A percentile compares a stretch with the other conserved stretches of the same genome.
phyloP scores from a whole-genome alignment of 2,797 vertebrate genomes.

The Lepus townsendii region DNA sequence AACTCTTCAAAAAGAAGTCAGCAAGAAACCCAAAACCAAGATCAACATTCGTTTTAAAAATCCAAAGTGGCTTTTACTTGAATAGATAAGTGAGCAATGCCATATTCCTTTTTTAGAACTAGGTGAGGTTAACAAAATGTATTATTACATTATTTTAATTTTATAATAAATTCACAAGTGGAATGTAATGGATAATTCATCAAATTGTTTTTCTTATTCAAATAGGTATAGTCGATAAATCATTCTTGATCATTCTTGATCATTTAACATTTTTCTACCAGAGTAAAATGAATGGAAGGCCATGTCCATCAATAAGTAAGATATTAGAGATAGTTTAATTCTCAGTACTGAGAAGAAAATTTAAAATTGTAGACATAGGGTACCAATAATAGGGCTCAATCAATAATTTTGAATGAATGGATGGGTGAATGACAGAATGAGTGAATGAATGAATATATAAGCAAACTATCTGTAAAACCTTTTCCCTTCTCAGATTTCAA shows the following conservation, averaged over 20 bases:
- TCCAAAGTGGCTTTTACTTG: conserved; percentile 48
- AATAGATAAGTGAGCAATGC: conserved; percentile 41
- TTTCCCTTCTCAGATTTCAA: conserved; percentile 8
- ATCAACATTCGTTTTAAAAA: conserved; percentile 46
- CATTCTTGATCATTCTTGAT: background rate
- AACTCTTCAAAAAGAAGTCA: conserved; percentile 60
- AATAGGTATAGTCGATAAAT: background rate
- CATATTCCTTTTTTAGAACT: conserved; percentile 31
- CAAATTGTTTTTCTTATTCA: conserved; percentile 41
- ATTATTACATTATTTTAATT: conserved; percentile 23
- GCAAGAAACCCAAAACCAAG: conserved; percentile 45
- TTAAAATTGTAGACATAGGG: background rate
- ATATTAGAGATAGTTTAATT: background rate
- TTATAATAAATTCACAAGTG: conserved; percentile 16
- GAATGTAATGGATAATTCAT: background rate
- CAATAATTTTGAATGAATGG: background rate
- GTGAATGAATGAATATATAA: background rate
- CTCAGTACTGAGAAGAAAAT: background rate
- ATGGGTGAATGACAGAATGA: background rate
- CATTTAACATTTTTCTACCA: conserved; percentile 2
- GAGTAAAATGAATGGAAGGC: background rate
- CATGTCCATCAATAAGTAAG: background rate
- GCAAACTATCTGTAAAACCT: background rate
- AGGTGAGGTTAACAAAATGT: conserved; percentile 23
- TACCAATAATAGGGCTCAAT: background rate